phyloP scores from a whole-genome alignment of 2,888 invertebrate genomes.

The Cotesia congregata region DNA sequence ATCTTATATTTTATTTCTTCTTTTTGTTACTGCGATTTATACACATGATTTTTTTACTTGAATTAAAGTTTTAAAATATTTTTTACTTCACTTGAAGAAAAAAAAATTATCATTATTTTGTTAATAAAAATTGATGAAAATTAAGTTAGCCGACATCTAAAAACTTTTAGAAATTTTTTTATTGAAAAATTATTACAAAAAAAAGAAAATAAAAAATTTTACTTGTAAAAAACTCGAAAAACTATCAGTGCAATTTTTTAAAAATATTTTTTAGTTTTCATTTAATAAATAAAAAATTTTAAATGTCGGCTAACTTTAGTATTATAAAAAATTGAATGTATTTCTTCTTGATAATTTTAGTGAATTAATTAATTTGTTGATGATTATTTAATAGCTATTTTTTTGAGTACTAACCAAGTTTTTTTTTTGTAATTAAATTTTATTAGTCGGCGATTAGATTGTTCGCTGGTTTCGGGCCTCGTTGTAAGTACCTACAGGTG shows the following conservation, averaged over 20 bases:
- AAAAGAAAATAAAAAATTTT: too few species aligned
- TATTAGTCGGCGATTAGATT: slow-evolving; percentile 47
- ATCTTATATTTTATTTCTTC: neutral
- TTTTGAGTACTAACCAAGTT: neutral
- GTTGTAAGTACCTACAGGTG: slow-evolving; percentile 10
- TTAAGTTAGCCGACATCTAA: too few species aligned
- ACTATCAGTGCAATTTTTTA: too few species aligned
- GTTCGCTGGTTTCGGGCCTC: neutral
- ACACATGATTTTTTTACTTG: neutral
- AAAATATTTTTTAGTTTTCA: too few species aligned
- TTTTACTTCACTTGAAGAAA: neutral
- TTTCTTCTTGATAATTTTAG: neutral
- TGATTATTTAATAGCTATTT: neutral
- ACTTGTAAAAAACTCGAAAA: too few species aligned
- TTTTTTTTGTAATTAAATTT: slow-evolving; percentile 43
- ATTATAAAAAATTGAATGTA: too few species aligned
- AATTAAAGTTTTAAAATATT: neutral
- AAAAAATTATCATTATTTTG: neutral
- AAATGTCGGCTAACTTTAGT: too few species aligned
- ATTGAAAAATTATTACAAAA: too few species aligned
- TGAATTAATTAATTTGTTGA: neutral
- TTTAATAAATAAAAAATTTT: too few species aligned
- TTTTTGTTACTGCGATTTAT: neutral
- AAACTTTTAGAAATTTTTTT: too few species aligned
- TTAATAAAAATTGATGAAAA: neutral